These are phyloP conservation scores for Myopa testacea DNA, from an alignment of 2,888 invertebrate species.

Conservation along the genomic window DNA sequence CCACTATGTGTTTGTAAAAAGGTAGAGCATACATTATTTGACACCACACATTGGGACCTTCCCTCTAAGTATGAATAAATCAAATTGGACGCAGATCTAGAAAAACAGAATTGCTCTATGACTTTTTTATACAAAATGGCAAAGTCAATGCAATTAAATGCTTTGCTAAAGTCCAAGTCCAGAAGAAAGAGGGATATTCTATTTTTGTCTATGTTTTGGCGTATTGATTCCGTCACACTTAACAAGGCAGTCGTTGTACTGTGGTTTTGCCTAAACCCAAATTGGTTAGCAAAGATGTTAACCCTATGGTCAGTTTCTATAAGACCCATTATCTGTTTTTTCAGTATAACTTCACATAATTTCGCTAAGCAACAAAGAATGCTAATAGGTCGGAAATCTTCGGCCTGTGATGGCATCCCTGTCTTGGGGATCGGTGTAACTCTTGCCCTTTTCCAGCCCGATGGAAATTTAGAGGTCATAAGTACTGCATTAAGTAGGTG, in stretches of 20 bases:
- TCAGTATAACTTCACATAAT: not conserved
- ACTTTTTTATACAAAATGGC: not conserved
- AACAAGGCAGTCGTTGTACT: not conserved
- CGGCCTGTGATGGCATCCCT: not conserved
- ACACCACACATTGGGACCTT: not conserved
- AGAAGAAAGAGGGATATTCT: not conserved
- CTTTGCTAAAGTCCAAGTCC: not conserved
- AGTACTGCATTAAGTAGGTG: not conserved
- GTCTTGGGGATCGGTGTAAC: too few species aligned
- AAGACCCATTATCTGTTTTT: not conserved
- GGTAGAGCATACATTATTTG: not conserved
- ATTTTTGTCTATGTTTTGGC: not conserved
- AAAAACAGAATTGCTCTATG: not conserved
- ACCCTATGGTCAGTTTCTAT: not conserved
- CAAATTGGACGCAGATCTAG: not conserved
- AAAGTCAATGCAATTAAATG: not conserved
- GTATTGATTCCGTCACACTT: not conserved
- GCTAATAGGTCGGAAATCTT: too few species aligned
- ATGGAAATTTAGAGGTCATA: not conserved
- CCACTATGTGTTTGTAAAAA: not conserved
- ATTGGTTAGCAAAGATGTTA: not conserved
- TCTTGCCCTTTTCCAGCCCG: too few species aligned
- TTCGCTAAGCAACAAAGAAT: too few species aligned
- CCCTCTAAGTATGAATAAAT: not conserved
- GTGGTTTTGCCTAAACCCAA: not conserved